A percentile compares a stretch with the other conserved stretches of the same genome.
These are phyloP conservation scores for Drosophila subsilvestris DNA, from an alignment of 2,888 invertebrate genomes.

Conservation along the genomic window DNA sequence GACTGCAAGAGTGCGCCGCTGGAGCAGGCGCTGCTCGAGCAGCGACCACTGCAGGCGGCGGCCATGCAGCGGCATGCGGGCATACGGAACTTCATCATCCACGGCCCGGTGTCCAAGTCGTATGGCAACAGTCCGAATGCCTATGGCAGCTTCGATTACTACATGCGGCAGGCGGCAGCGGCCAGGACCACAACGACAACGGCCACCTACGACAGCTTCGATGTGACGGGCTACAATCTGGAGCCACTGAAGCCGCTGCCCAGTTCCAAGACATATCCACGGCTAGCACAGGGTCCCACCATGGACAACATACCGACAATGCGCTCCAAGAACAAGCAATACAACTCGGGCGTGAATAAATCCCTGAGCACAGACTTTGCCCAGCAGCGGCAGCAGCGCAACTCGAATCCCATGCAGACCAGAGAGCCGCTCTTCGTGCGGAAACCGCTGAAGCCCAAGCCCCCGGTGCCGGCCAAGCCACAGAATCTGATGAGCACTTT, in stretches of 20 bases:
- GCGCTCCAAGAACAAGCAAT: slow-evolving; percentile 83
- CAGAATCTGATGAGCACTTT: slow-evolving; percentile 79
- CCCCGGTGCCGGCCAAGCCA: slow-evolving; percentile 81
- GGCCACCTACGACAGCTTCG: slow-evolving; percentile 83
- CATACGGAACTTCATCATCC: slow-evolving; percentile 80
- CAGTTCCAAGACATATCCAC: slow-evolving; percentile 82
- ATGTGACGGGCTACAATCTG: slow-evolving; percentile 83
- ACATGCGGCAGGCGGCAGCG: slow-evolving; percentile 83
- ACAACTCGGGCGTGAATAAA: slow-evolving; percentile 82
- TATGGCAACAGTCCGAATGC: slow-evolving; percentile 88
- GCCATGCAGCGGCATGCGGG: slow-evolving; percentile 79
- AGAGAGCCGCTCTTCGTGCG: slow-evolving; percentile 66
- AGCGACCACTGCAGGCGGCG: slow-evolving; percentile 40
- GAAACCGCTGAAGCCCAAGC: slow-evolving; percentile 78
- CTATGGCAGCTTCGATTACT: slow-evolving; percentile 85
- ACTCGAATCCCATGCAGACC: slow-evolving; percentile 73
- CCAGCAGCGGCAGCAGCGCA: slow-evolving; percentile 80
- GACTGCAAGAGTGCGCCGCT: slow-evolving; percentile 92
- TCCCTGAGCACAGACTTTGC: slow-evolving; percentile 84
- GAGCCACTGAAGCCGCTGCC: slow-evolving; percentile 75
- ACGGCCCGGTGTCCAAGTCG: slow-evolving; percentile 86
- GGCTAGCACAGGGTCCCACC: slow-evolving; percentile 54
- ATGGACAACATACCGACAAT: slow-evolving; percentile 83
- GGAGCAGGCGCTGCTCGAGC: slow-evolving; percentile 85
- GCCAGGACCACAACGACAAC: slow-evolving; percentile 21